These are phyloP conservation scores for Perizoma affinitatum DNA, from an alignment of 2,888 invertebrate genomes.

Conservation along the genomic window DNA sequence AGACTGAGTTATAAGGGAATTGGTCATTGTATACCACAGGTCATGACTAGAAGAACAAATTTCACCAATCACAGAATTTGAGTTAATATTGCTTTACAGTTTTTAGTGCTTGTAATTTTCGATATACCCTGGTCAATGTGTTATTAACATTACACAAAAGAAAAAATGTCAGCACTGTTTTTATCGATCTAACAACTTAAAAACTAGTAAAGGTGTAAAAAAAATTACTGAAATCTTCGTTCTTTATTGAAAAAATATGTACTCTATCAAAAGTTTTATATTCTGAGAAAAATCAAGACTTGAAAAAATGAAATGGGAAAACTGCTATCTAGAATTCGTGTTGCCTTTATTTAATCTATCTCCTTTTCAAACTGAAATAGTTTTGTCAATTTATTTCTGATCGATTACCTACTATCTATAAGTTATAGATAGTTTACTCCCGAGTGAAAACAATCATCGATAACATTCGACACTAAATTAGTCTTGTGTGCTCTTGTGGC, in stretches of 20 bases:
- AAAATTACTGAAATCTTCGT: slow-evolving; percentile 16
- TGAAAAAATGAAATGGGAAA: slow-evolving; percentile 5
- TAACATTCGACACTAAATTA: slow-evolving; percentile 51
- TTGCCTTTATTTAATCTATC: slow-evolving; percentile 2
- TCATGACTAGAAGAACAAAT: no score
- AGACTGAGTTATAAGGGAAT: no score
- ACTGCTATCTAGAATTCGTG: slow-evolving; percentile 1
- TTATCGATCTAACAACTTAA: slow-evolving; percentile 15
- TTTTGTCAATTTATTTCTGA: slow-evolving; percentile 1
- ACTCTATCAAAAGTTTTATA: slow-evolving; percentile 11
- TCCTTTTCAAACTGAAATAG: slow-evolving; percentile 13
- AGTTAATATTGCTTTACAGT: no score
- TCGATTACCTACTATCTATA: slow-evolving; percentile 4
- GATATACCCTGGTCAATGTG: no score
- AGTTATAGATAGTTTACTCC: slow-evolving; percentile 27
- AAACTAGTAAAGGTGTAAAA: slow-evolving; percentile 13
- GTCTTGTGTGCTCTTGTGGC: slow-evolving; percentile 42
- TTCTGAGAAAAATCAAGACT: slow-evolving; percentile 12
- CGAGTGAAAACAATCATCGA: slow-evolving; percentile 24
- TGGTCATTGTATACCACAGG: no score
- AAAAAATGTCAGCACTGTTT: slow-evolving; percentile 16
- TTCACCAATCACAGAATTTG: no score
- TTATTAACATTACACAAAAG: not conserved
- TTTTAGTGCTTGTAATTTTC: no score
- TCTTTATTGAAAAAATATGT: slow-evolving; percentile 16